Base-by-base conservation (phyloP, 2,797 vertebrate genomes). In the Etheostoma nigrum region DNA sequence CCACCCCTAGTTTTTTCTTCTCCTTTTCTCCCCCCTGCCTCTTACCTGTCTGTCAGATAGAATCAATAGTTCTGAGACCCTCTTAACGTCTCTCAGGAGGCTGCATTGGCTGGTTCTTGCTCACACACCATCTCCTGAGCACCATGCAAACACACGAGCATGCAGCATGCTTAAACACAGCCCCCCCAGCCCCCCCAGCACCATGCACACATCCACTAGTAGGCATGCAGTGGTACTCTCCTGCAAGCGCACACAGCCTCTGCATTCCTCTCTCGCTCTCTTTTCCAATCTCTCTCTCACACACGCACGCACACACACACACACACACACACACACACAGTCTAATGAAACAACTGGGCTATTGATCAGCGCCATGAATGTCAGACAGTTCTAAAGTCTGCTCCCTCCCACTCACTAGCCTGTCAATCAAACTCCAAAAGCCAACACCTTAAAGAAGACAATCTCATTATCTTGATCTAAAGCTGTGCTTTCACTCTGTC, bases 331-430 rank as follows among this genome's bases (percentile, higher is more conserved):
- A 67, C 72, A 25, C 59, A 44, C 58, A 12, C 51, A 69, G 54
- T 45, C 82, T 79, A 88, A 89, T 86, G 84, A 89, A 90, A 94
- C 91, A 93, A 93, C 84, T 68, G 74, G 44, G 85, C 91, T 91
- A 93, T 91, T 92, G 93, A 93, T 91, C 81, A 76, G 66, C 75
- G 1, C 69, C 78, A 81, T 87, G 76, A 88, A 90, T 92, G 91
- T 91, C 86, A 81, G 82, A 76, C 86, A 80, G 88, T 92, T 90
- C 79, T 67, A 48, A 92, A 90, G 85, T 85, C 67, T 59, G 12
- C 18, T 45, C 54, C 16, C 62, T 1, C 30, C 47, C 44, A n/a
- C 62, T 1, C 33, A 1, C 70, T 27, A 15, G 23, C 23, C 78
- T 79, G 88, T 89, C 90, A 81, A 45, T 92, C 91, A 88, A 79